These are phyloP conservation scores for Pygoscelis adeliae DNA, from an alignment of 2,113 vertebrate genomes.

Conservation along the genomic window DNA sequence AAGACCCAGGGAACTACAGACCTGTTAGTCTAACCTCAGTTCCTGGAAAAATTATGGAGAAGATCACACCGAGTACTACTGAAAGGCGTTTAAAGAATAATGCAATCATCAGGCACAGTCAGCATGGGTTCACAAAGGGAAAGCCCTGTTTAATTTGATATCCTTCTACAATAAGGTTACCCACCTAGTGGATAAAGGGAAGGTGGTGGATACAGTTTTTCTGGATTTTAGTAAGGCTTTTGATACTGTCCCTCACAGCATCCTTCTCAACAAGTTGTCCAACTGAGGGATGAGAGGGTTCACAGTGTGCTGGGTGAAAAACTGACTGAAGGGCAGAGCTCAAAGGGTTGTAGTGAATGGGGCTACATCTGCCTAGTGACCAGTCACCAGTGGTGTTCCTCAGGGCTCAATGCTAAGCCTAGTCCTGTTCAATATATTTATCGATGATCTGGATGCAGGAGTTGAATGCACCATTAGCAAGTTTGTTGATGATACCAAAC, in stretches of 20 bases:
- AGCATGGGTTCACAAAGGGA: not conserved
- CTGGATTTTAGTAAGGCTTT: not conserved
- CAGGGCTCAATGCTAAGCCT: not conserved
- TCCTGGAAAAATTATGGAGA: not conserved
- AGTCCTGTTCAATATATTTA: not conserved
- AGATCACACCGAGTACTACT: not conserved
- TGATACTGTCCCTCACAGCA: not conserved
- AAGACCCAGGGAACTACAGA: not conserved
- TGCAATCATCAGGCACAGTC: too few species aligned
- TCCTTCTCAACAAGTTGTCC: not conserved
- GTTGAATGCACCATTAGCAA: not conserved
- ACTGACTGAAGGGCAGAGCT: not conserved
- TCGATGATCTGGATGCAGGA: not conserved
- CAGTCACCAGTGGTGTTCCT: not conserved
- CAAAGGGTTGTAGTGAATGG: not conserved
- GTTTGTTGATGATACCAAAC: not conserved
- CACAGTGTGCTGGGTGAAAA: not conserved
- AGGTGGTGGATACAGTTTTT: not conserved
- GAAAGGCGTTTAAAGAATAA: not conserved
- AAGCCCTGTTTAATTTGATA: too few species aligned
- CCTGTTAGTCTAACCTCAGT: not conserved
- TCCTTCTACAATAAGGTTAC: not conserved
- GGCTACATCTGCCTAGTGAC: not conserved
- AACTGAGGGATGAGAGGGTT: not conserved
- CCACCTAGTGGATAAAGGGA: not conserved